Evolutionary conservation across 2,888 invertebrate genomes (phyloP).

Genomic region (Phrixothrix hirtus): DNA sequence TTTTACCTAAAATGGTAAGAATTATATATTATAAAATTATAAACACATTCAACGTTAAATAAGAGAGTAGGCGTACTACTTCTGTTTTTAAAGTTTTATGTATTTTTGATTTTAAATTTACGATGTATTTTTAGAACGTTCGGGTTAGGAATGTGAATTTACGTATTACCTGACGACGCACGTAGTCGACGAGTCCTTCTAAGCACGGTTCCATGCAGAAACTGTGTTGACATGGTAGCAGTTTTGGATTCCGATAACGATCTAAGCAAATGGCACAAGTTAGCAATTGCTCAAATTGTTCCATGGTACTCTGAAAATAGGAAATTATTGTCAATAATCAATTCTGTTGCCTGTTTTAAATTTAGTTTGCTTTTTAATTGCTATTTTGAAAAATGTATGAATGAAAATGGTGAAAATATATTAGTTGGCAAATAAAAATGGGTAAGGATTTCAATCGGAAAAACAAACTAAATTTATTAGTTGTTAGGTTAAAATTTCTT

Average conservation of each 20-base stretch:
- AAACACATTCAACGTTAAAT: no score
- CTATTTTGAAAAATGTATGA: conserved; percentile 1
- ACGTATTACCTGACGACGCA: conserved; percentile 77
- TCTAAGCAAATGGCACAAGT: conserved; percentile 99
- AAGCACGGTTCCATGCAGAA: conserved; percentile 99
- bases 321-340: no score
- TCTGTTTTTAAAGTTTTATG: no score
- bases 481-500: conserved; percentile 3
- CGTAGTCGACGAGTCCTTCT: conserved; percentile 95
- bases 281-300: conserved; percentile 95
- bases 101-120: neutral
- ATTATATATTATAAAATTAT: no score
- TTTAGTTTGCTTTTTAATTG: neutral
- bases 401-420: neutral
- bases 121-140: conserved; percentile 18
- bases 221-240: conserved; percentile 99
- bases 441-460: no score
- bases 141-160: conserved; percentile 17
- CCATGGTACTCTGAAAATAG: conserved; percentile 65
- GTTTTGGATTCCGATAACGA: conserved; percentile 95
- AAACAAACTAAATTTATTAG: neutral
- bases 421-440: neutral
- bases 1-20: conserved; percentile 70
- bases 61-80: no score
- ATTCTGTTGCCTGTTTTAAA: no score